These are phyloP conservation scores for Pollenia angustigena DNA, from an alignment of 2,888 invertebrate genomes.

Conservation along the genomic window DNA sequence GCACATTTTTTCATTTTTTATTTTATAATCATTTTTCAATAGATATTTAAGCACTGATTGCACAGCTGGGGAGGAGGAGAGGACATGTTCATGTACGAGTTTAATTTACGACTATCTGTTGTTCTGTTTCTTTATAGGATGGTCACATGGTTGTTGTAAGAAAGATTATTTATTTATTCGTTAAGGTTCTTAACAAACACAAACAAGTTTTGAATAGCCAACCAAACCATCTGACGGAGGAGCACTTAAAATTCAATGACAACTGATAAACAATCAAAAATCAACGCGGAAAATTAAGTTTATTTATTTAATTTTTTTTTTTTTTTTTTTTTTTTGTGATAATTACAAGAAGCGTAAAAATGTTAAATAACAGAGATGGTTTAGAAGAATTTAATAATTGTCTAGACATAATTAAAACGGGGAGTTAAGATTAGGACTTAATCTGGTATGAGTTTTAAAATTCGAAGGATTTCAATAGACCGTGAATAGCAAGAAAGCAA, in stretches of 20 bases:
- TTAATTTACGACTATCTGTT: too few relatives aligned
- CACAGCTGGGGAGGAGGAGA: neutral
- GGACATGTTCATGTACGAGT: neutral
- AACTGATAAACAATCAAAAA: constrained; percentile 28
- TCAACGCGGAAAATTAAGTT: neutral
- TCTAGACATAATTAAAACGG: too few relatives aligned
- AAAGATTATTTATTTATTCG: constrained; percentile 1
- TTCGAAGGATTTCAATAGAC: too few relatives aligned
- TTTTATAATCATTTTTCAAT: constrained; percentile 1
- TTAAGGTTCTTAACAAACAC: neutral
- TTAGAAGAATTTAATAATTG: too few relatives aligned
- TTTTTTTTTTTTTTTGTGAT: constrained; percentile 1
- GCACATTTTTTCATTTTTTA: neutral
- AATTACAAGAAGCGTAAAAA: neutral
- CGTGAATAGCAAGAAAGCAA: too few relatives aligned
- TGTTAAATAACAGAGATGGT: too few relatives aligned
- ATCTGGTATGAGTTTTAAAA: too few relatives aligned
- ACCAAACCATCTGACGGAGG: neutral
- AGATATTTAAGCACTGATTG: constrained; percentile 25
- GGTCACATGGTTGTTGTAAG: neutral
- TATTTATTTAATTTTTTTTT: neutral
- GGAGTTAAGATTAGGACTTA: too few relatives aligned
- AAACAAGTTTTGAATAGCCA: constrained; percentile 1
- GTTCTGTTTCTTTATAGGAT: neutral
- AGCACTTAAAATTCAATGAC: constrained; percentile 24